Evolutionary conservation across 2,888 invertebrate genomes (phyloP).

Genomic region (Torymus texanus): DNA sequence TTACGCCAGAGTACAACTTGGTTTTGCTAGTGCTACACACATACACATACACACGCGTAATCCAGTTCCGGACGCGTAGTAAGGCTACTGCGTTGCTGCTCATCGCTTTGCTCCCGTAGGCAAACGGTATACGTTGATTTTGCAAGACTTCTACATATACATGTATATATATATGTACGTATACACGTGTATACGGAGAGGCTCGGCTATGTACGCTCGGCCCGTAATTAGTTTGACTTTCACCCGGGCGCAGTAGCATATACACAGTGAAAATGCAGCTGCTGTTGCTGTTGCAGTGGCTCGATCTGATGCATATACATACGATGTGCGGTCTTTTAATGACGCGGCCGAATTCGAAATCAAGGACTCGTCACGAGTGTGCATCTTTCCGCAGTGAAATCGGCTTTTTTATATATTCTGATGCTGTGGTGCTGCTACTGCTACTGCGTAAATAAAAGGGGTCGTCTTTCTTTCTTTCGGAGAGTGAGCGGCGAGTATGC

Average conservation of each 20-base stretch:
- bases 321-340: constrained; percentile 38
- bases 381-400: neutral
- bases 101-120: neutral
- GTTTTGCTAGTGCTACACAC: neutral
- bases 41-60: constrained; percentile 21
- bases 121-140: constrained; percentile 2
- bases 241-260: constrained; percentile 59
- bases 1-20: constrained; percentile 3
- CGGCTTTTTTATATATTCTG: neutral
- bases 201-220: neutral
- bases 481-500: too few species aligned
- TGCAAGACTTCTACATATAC: neutral
- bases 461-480: too few species aligned
- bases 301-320: too few species aligned
- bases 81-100: neutral
- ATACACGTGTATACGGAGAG: neutral
- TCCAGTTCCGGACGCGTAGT: constrained; percentile 24
- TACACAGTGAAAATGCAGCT: neutral
- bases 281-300: constrained; percentile 52
- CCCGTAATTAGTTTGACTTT: constrained; percentile 67
- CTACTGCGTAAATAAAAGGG: too few species aligned
- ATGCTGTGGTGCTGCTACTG: too few species aligned
- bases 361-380: constrained; percentile 50
- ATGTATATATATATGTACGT: neutral
- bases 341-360: constrained; percentile 57